Base-by-base conservation (phyloP, 2,888 invertebrate genomes). In the Drosophila subsilvestris region DNA sequence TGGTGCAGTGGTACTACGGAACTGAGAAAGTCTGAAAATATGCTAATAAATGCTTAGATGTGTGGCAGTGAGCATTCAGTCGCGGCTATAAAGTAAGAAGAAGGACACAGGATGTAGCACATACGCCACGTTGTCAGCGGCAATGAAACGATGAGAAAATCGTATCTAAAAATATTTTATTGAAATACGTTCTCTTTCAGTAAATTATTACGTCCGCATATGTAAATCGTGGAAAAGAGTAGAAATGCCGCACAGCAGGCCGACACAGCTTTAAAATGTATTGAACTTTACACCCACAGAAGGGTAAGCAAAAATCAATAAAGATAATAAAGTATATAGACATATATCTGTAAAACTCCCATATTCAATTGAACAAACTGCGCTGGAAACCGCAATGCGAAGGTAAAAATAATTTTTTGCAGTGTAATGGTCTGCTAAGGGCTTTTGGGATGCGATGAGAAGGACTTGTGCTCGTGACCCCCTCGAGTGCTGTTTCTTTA, bases 321-420 rank as follows among this genome's bases (percentile, higher is more conserved):
- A n/a, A n/a, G n/a, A 4, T 32, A 57, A 72, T 72, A 72, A 71
- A 2, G 2, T 27, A 9, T 27, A 32, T 4, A 42, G 20, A n/a
- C n/a, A n/a, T 20, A 22, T 25, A 3, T 29, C 1, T 8, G 25
- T 29, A 44, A 37, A 63, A 63, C 63, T 56, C 72, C 57, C 63
- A 57, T 57, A 71, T 71, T 63, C 53, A 71, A 71, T 71, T 71
- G 72, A 72, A 71, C 70, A 57, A 66, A 47, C 63, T 45, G 51
- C 47, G 56, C 51, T 25, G 70, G 71, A 32, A 47, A 70, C 69
- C 61, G 69, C 62, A 56, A 51, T 69, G 55, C 70, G 61, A 61
- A 56, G 42, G 51, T 61, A 70, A 61, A 70, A 70, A n/a, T n/a
- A 62, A 70, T 71, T 62, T 70, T 62, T 70, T 43, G 43, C 42